Base-by-base conservation (phyloP, 2,113 vertebrate genomes). In the Macquaria ambigua region DNA sequence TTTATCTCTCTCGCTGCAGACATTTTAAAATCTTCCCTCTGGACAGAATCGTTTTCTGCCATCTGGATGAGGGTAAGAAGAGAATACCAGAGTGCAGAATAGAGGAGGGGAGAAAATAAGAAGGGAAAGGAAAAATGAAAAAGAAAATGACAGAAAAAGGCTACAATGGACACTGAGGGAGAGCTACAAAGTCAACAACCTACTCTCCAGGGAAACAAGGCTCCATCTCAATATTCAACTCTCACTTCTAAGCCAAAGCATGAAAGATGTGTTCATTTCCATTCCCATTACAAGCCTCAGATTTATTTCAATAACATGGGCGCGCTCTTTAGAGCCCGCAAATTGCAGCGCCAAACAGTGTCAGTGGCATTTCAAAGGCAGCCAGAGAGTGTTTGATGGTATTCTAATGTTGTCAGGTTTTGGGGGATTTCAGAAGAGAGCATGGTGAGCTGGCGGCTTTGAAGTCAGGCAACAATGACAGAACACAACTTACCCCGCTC, bases 281-380 rank as follows among this genome's bases (percentile, higher is more conserved):
- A 89, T 93, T 92, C 91, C 89, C 89, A 94, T 94, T 95, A 93
- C 93, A 92, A 92, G 89, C 89, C 91, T 91, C 90, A 91, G 92
- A 94, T 95, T 94, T 91, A 93, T 95, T 95, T 94, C 95, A 95
- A 94, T 94, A 94, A 93, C 86, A 91, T 58, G 81, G 77, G 69
- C 43, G 68, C 67, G 58, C 87, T 94, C 88, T 92, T 94, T 87
- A 89, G 83, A 89, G 93, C 71, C 73, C 77, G 90, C 90, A 94
- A 95, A 94, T 94, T 93, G 92, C 90, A 83, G 85, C 59, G 61
- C 88, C 94, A 93, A 95, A 93, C 89, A 93, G 93, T 94, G 94
- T 93, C 92, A 93, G 89, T 85, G 87, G 84, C 84, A 87, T 95
- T 95, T 94, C 93, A 95, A 95, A 96, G 88, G 88, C 92, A 91